Evolutionary conservation across 53 echinoderm and acorn worm species (phyloP).

Genomic region (Glandiceps talaboti): DNA sequence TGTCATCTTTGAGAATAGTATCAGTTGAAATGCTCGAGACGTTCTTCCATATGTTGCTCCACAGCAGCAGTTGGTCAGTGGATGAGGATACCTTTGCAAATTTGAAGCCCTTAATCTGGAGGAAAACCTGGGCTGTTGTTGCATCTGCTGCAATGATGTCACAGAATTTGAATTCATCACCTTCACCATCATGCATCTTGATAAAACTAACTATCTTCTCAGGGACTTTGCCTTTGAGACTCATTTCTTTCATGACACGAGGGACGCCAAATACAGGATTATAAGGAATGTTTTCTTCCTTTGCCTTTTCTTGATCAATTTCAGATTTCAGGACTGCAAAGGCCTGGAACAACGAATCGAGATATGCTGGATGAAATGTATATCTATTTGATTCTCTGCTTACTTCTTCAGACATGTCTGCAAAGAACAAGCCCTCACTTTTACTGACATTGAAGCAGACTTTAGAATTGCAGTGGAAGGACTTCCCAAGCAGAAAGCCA

Average conservation of each 20-base stretch:
- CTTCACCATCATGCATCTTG: constrained; percentile 42
- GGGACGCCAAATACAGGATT: constrained; percentile 86
- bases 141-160: constrained; percentile 82
- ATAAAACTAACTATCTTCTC: constrained; percentile 65
- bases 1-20: not conserved
- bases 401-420: constrained; percentile 62
- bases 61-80: not conserved
- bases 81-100: not conserved
- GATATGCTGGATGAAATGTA: constrained; percentile 76
- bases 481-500: constrained; percentile 86
- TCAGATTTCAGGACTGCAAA: constrained; percentile 91
- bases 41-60: not conserved
- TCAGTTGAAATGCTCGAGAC: not conserved
- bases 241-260: constrained; percentile 56
- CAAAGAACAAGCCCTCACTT: constrained; percentile 71
- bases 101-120: not conserved
- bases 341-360: constrained; percentile 85
- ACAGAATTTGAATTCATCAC: constrained; percentile 44
- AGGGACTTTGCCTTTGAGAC: constrained; percentile 67
- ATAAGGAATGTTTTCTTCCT: constrained; percentile 38
- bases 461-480: constrained; percentile 63
- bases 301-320: constrained; percentile 60
- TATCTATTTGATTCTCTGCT: constrained; percentile 71
- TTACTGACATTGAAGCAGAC: constrained; percentile 91
- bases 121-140: not conserved